These are phyloP conservation scores for Synergus itoensis DNA, from an alignment of 2,888 invertebrate species.

Conservation along the genomic window DNA sequence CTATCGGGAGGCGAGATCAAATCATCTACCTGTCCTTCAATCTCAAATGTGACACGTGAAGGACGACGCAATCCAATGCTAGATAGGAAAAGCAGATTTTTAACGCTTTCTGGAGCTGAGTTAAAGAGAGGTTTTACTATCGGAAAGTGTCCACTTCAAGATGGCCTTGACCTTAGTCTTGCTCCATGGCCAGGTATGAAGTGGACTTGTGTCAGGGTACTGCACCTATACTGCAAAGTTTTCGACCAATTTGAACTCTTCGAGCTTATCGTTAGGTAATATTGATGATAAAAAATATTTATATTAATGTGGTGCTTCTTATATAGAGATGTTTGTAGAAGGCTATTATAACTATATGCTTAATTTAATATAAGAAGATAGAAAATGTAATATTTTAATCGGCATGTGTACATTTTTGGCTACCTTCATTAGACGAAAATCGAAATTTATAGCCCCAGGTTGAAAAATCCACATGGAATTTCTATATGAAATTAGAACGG, in stretches of 20 bases:
- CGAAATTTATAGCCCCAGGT: too few species aligned
- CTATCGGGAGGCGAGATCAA: slow-evolving; percentile 64
- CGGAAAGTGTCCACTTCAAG: slow-evolving; percentile 77
- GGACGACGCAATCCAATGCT: slow-evolving; percentile 67
- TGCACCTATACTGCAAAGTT: slow-evolving; percentile 92
- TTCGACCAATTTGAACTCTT: slow-evolving; percentile 90
- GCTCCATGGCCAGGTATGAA: slow-evolving; percentile 91
- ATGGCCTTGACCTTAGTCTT: slow-evolving; percentile 79
- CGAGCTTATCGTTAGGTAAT: slow-evolving; percentile 89
- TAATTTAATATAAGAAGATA: too few species aligned
- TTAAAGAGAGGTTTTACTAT: slow-evolving; percentile 69
- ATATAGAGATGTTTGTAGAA: too few species aligned
- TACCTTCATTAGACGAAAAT: too few species aligned
- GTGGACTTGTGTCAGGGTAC: slow-evolving; percentile 89
- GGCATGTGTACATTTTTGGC: too few species aligned
- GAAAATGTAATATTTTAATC: too few species aligned
- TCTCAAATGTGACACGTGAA: background rate
- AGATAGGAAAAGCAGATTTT: slow-evolving; percentile 70
- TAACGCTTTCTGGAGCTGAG: slow-evolving; percentile 74
- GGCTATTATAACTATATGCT: too few species aligned
- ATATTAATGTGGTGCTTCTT: background rate
- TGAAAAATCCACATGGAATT: too few species aligned
- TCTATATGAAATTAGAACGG: too few species aligned
- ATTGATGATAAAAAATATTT: slow-evolving; percentile 9
- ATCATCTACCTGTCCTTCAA: background rate